Conservation (phyloP, 2,888 invertebrate species). For the Hyppa rectilinea region DNA sequence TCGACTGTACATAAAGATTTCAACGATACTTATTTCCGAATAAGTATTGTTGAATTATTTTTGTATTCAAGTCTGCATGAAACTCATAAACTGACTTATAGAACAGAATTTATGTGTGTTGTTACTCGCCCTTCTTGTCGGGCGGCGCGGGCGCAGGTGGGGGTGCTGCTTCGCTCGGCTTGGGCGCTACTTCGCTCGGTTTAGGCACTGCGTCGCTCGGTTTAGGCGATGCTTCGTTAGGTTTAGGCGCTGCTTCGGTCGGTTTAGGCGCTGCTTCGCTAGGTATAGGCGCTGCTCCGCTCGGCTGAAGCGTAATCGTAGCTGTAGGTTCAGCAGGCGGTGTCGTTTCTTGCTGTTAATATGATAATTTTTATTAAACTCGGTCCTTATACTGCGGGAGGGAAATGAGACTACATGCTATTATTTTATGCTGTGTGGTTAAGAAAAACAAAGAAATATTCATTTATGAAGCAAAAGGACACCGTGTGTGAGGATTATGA, state of each 20-base stretch:
- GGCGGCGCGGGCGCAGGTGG: conserved; percentile 76
- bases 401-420: background rate
- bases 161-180: conserved; percentile 47
- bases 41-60: too few relatives aligned
- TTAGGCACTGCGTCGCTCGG: conserved; percentile 65
- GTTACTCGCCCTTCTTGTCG: conserved; percentile 61
- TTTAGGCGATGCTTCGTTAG: conserved; percentile 54
- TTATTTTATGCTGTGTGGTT: background rate
- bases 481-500: background rate
- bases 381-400: background rate
- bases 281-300: conserved; percentile 23
- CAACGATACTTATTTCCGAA: background rate
- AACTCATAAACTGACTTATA: conserved; percentile 34
- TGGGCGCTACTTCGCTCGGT: conserved; percentile 41
- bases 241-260: conserved; percentile 34
- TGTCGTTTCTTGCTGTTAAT: conserved; percentile 64
- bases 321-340: conserved; percentile 68
- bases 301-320: conserved; percentile 70
- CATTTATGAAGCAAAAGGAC: background rate
- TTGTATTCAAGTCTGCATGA: too few relatives aligned
- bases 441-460: background rate
- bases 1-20: background rate
- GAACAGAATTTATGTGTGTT: background rate
- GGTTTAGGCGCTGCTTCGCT: conserved; percentile 35
- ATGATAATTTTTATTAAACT: background rate